Evolutionary conservation across 2,888 invertebrate genomes (phyloP).

Genomic region (Dexiosoma caninum): DNA sequence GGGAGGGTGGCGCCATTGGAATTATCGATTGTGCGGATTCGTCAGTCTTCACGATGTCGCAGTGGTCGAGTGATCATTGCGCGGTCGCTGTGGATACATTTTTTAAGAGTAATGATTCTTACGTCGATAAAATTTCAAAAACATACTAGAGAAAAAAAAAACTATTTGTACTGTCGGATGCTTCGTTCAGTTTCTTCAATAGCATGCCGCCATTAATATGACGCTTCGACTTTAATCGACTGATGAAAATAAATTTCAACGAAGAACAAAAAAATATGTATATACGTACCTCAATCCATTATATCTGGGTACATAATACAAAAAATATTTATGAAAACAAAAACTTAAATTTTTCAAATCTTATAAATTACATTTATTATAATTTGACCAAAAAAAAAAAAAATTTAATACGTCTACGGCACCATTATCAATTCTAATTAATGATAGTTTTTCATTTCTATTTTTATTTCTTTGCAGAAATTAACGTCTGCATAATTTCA

Average conservation of each 20-base stretch:
- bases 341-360: constrained; percentile 35
- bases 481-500: constrained; percentile 51
- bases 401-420: constrained; percentile 17
- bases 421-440: constrained; percentile 61
- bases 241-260: constrained; percentile 37
- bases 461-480: constrained; percentile 51
- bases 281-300: constrained; percentile 5
- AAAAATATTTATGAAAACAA: not conserved
- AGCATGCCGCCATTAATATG: constrained; percentile 20
- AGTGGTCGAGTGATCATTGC: no score
- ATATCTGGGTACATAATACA: not conserved
- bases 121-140: not conserved
- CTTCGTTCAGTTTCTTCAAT: not conserved
- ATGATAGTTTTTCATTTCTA: constrained; percentile 49
- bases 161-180: constrained; percentile 48
- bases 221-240: constrained; percentile 55
- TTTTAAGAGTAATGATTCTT: no score
- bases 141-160: constrained; percentile 7
- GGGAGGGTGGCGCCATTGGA: no score
- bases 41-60: no score
- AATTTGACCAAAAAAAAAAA: constrained; percentile 21
- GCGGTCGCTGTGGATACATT: no score
- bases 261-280: not conserved
- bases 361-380: constrained; percentile 1
- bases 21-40: no score